Base-by-base conservation (phyloP, 2,888 invertebrate species). In the Gandaritis pyraliata region DNA sequence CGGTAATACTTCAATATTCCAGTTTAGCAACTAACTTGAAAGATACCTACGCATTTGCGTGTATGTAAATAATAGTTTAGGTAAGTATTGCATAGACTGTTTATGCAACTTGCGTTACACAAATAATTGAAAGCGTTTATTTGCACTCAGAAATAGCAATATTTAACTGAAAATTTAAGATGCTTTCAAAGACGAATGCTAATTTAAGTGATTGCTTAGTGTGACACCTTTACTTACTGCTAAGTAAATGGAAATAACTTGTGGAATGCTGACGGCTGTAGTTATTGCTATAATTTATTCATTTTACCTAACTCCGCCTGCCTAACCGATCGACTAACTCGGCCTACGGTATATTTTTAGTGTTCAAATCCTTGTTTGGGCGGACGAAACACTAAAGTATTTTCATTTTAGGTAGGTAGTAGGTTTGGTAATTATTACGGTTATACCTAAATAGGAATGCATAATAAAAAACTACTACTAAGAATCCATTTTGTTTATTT, bases 51-150 rank as follows among this genome's bases (percentile, higher is more conserved):
- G 39, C 45, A 56, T 53, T 62, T 49, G 54, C 58, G 48, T 53
- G 53, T 58, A 62, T 47, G 47, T 49, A 62, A 45, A 30, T 16
- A 43, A 43, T 46, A 54, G 30, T 48, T 16, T 12, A 29, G 30
- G 39, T 12, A 29, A 18, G 39, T 18, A 55, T 63, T 59, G 55
- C 58, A 16, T 15, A 54, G 38, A 38, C 45, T n/a, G 52, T 63
- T 63, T 63, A 48, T 43, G 58, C 59, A 63, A 59, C 47, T 45
- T 41, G 23, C 41, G 30, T 47, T 33, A 58, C 50, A 55, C 52
- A 51, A 57, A 33, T 51, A 49, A 57, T 48, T 38, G 41, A 47
- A 58, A 49, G 23, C 23, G 47, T 58, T 63, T 58, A 33, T 55
- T 45, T 50, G n/a, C 54, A 63, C 55, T 51, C 52, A 47, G 11